Evolutionary conservation across 2,797 vertebrate genomes (phyloP).

Genomic region (Squalus acanthias): DNA sequence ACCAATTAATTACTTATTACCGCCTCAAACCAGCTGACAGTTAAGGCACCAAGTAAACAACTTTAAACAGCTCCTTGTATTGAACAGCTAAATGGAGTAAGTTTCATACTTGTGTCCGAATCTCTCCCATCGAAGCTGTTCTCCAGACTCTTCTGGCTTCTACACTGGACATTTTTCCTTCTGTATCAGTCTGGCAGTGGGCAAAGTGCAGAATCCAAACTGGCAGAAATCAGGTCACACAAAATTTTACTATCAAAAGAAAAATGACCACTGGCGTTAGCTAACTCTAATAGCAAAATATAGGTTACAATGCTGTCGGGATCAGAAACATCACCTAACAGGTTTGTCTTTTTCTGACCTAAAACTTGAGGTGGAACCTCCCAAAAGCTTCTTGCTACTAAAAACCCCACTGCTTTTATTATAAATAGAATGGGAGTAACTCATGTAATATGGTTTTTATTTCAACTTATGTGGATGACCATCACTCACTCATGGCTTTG

Average conservation of each 20-base stretch:
- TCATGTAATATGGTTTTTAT: constrained; percentile 33
- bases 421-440: neutral
- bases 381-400: neutral
- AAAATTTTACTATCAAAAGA: neutral
- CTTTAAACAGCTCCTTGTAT: neutral
- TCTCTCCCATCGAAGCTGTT: neutral
- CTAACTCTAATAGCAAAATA: neutral
- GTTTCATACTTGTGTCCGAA: neutral
- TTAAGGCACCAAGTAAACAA: neutral
- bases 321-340: neutral
- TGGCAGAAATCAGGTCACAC: neutral
- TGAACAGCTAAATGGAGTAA: neutral
- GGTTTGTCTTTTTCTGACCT: neutral
- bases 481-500: constrained; percentile 21
- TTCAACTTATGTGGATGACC: neutral
- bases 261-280: neutral
- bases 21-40: neutral
- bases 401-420: neutral
- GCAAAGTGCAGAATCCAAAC: neutral
- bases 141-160: neutral
- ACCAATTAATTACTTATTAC: neutral
- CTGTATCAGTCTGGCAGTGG: neutral
- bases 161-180: neutral
- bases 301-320: neutral
- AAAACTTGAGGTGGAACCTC: neutral